phyloP scores from a whole-genome alignment of 2,797 vertebrate genomes.

The Pseudochaenichthys georgianus region DNA sequence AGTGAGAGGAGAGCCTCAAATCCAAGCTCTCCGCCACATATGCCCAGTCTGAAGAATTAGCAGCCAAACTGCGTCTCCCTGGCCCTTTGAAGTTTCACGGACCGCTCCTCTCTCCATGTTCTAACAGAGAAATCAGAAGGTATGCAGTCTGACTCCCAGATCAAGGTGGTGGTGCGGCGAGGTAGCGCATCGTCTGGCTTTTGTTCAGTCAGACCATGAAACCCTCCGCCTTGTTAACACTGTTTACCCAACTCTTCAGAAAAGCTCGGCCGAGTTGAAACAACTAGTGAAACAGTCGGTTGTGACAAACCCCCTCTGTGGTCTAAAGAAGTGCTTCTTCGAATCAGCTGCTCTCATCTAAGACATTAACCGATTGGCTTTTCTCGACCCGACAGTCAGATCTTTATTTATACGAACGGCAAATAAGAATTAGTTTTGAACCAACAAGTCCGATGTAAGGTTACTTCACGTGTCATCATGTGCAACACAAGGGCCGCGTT shows the following conservation, averaged over 20 bases:
- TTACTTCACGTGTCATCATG: constrained; percentile 26
- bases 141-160: constrained; percentile 86
- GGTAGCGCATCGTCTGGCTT: constrained; percentile 63
- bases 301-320: constrained; percentile 74
- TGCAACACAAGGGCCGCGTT: constrained; percentile 17
- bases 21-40: constrained; percentile 83
- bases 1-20: constrained; percentile 88
- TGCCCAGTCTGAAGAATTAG: constrained; percentile 87
- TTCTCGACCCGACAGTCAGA: constrained; percentile 22
- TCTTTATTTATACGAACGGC: constrained; percentile 21
- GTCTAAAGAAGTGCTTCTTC: constrained; percentile 49
- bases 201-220: constrained; percentile 75
- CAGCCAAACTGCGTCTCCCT: constrained; percentile 79
- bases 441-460: constrained; percentile 7
- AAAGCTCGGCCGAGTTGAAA: constrained; percentile 75
- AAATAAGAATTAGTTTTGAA: constrained; percentile 25
- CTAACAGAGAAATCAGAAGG: constrained; percentile 86
- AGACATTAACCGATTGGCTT: constrained; percentile 31
- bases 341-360: constrained; percentile 34
- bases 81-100: constrained; percentile 87
- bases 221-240: constrained; percentile 77
- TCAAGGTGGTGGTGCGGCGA: constrained; percentile 81
- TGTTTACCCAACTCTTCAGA: constrained; percentile 79
- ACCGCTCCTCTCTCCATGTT: constrained; percentile 74
- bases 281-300: constrained; percentile 67